phyloP scores from a whole-genome alignment of 2,113 vertebrate genomes.

The Barbus barbus region DNA sequence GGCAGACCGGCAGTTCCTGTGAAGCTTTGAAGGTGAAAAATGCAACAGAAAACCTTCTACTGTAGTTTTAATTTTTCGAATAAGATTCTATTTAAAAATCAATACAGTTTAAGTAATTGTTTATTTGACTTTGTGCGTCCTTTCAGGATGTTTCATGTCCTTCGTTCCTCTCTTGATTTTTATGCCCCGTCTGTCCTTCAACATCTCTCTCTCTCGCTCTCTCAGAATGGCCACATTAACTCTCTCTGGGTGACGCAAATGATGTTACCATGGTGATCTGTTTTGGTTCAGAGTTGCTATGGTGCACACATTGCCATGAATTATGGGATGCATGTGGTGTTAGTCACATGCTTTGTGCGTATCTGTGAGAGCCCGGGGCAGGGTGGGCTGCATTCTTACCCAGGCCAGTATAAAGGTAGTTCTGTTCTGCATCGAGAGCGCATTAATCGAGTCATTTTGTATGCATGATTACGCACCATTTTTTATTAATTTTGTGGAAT shows the following conservation, averaged over 20 bases:
- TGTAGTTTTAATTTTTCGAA: background rate
- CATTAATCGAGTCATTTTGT: background rate
- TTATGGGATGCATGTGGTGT: conserved; percentile 79
- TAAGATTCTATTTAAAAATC: background rate
- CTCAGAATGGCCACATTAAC: conserved; percentile 65
- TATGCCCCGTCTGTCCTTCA: background rate
- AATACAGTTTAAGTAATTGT: background rate
- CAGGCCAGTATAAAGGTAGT: conserved; percentile 53
- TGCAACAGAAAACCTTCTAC: background rate
- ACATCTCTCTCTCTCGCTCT: background rate
- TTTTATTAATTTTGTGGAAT: conserved; percentile 3
- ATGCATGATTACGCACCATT: background rate
- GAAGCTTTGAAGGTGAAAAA: background rate
- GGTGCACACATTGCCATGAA: conserved; percentile 72
- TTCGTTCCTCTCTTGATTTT: background rate
- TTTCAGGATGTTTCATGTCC: conserved; percentile 1
- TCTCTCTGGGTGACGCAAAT: conserved; percentile 76
- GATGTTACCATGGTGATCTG: conserved; percentile 80
- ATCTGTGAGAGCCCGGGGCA: conserved; percentile 50
- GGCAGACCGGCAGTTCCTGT: conserved; percentile 2
- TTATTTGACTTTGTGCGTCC: conserved; percentile 17
- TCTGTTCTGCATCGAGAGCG: conserved; percentile 18
- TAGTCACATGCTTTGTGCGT: conserved; percentile 61
- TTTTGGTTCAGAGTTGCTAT: conserved; percentile 68
- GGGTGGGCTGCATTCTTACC: conserved; percentile 55